Evolutionary conservation across 2,888 invertebrate genomes (phyloP).

Genomic region (Xanthorhoe spadicearia): DNA sequence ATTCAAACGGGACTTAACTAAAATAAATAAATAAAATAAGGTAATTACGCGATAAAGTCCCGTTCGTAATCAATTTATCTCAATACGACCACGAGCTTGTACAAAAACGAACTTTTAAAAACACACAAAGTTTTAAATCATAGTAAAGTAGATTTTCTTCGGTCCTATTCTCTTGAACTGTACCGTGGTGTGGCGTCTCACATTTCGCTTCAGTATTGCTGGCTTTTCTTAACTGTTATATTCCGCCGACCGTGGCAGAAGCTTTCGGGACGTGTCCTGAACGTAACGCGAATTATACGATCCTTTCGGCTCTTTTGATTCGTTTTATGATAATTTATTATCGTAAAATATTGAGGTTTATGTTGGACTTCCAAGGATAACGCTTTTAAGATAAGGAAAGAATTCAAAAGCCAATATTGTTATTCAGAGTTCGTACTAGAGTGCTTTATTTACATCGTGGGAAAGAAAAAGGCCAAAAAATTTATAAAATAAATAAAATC

Average conservation of each 20-base stretch:
- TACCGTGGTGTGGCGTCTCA: neutral
- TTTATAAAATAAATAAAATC: too few relatives aligned
- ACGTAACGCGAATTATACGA: conserved; percentile 7
- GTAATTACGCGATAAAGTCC: too few relatives aligned
- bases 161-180: neutral
- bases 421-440: neutral
- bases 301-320: neutral
- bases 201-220: conserved; percentile 17
- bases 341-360: neutral
- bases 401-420: neutral
- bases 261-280: conserved; percentile 17
- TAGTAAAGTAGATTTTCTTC: neutral
- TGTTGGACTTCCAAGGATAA: neutral
- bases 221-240: conserved; percentile 22
- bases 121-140: too few relatives aligned
- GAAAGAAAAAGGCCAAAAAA: too few relatives aligned
- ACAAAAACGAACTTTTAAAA: too few relatives aligned
- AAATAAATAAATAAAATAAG: too few relatives aligned
- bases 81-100: too few relatives aligned
- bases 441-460: too few relatives aligned
- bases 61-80: too few relatives aligned
- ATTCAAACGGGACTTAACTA: too few relatives aligned
- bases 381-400: neutral
- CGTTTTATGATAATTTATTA: neutral
- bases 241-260: conserved; percentile 13